Conservation (phyloP, 1,140 invertebrate genomes). For the Drosophila rhopaloa region DNA sequence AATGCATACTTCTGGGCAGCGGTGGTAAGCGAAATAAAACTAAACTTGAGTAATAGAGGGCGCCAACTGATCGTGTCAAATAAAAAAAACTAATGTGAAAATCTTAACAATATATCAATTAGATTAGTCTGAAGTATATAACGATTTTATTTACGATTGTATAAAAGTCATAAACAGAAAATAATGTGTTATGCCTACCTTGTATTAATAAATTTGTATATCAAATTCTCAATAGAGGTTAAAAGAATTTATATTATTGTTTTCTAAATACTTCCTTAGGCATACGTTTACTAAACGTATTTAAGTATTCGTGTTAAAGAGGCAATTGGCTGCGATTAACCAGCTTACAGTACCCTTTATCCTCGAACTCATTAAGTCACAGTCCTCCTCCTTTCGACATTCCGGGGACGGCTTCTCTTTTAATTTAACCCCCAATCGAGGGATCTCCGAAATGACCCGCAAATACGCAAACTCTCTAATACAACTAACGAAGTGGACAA, state of each 20-base stretch:
- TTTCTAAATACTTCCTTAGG: no score
- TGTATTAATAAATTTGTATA: no score
- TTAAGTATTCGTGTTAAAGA: not conserved
- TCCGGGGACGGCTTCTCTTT: conserved; percentile 22
- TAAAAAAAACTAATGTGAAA: not conserved
- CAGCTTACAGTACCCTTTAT: not conserved
- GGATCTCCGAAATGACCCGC: conserved; percentile 50
- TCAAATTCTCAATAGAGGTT: no score
- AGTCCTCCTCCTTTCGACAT: conserved; percentile 4
- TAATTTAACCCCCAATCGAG: conserved; percentile 47
- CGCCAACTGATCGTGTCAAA: conserved; percentile 2
- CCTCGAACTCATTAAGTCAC: conserved; percentile 32
- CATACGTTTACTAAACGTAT: no score
- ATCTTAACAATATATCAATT: not conserved
- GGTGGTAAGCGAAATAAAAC: not conserved
- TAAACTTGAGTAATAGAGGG: not conserved
- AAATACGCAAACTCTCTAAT: conserved; percentile 64
- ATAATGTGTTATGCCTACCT: no score
- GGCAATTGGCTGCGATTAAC: conserved; percentile 28
- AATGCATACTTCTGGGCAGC: conserved; percentile 4
- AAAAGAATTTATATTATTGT: no score
- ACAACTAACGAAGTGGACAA: conserved; percentile 80
- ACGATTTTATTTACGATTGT: no score
- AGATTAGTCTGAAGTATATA: no score
- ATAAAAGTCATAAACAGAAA: no score